Evolutionary conservation across 2,113 vertebrate species (phyloP), one percentile per base, ranked within the genome.

Genomic region (Propithecus coquereli): DNA sequence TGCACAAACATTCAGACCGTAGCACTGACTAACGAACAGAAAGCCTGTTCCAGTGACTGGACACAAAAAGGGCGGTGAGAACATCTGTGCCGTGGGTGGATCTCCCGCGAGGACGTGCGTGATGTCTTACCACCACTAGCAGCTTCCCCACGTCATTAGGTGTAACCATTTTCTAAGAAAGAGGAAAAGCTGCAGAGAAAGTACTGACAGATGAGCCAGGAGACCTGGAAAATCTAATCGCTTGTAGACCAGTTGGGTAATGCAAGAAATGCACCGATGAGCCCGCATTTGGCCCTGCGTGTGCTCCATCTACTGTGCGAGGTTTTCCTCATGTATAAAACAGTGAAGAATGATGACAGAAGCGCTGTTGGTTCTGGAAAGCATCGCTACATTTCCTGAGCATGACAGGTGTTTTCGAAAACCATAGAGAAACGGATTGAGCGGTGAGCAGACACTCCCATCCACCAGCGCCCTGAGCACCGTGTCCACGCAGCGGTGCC

Each of bases 81-180:
- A 8, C 1, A 0, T 18, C 9, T 23, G 2, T 8, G 34, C 40
- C 5, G 23, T 5, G 68, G 68, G n/a, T 13, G 32, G n/a, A 5
- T 6, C n/a, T 6, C 0, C 45, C 10, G 14, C 47, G 43, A 40
- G 77, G 80, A 52, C 0, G 23, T 11, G 61, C 7, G 10, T 18
- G 10, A 4, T 14, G 4, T 25, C 17, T 32, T 20, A 6, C 89
- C 66, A 2, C 32, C 32, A 2, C 14, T 0, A 17, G 27, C 14
- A 0, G 40, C 20, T 17, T 27, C 59, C 59, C 18, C 18, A 22
- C 18, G 6, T 57, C 20, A 20, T 17, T 8, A 32, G 12, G 2
- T 61, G 22, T 71, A 9, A 20, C 30, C 32, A 37, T 76, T 18
- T 74, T 11, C 25, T 47, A 5, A 0, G 3, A n/a, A 87, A 34